Evolutionary conservation across 2,797 vertebrate genomes (phyloP).

Genomic region (Pristis pectinata): DNA sequence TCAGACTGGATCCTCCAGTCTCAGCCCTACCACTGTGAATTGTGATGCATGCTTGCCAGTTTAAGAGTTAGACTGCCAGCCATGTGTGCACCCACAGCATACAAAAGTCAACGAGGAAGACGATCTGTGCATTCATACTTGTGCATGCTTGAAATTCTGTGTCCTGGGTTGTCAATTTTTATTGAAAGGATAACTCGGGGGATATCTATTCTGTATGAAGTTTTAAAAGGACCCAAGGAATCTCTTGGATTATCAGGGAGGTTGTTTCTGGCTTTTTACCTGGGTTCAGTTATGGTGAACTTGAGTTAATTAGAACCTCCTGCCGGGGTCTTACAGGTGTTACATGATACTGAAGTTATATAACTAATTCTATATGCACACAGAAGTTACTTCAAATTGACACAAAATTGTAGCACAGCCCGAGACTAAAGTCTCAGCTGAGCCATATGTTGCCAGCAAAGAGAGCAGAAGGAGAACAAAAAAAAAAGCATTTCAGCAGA

Average conservation of each 20-base stretch:
- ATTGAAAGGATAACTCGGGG: not conserved
- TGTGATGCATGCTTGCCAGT: not conserved
- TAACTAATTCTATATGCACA: not conserved
- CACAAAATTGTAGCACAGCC: not conserved
- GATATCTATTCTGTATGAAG: not conserved
- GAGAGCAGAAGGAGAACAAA: not conserved
- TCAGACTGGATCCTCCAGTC: not conserved
- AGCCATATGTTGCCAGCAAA: not conserved
- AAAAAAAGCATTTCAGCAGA: not conserved
- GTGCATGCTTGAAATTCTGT: not conserved
- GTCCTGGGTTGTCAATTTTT: not conserved
- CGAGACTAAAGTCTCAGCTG: not conserved
- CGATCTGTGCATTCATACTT: not conserved
- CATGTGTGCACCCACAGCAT: not conserved
- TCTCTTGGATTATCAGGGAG: not conserved
- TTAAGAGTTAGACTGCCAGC: not conserved
- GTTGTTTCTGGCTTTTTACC: not conserved
- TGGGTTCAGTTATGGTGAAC: not conserved
- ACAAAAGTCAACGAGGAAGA: not conserved
- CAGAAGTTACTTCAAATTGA: not conserved
- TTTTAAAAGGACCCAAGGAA: not conserved
- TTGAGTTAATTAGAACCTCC: not conserved
- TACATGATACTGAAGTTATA: not conserved
- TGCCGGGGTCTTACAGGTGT: not conserved
- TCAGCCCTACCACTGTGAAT: not conserved